These are phyloP conservation scores for Neoaliturus tenellus DNA, from an alignment of 2,888 invertebrate genomes.

Conservation along the genomic window DNA sequence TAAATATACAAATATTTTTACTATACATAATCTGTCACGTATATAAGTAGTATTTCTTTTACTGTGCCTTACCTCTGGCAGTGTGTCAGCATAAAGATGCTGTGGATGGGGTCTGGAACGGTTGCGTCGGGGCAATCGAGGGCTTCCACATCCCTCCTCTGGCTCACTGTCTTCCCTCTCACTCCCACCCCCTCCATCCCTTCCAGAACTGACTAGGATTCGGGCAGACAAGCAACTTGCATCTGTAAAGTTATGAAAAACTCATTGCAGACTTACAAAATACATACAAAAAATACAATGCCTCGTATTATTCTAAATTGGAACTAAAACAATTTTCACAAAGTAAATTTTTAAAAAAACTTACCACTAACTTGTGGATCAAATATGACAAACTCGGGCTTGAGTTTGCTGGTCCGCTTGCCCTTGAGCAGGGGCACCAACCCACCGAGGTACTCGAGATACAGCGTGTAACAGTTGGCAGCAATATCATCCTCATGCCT, in stretches of 20 bases:
- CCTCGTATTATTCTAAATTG: too few species aligned
- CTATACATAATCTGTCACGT: too few species aligned
- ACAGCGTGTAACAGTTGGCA: constrained; percentile 90
- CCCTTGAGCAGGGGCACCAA: constrained; percentile 97
- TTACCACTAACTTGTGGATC: constrained; percentile 91
- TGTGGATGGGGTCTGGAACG: constrained; percentile 55
- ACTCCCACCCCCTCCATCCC: constrained; percentile 66
- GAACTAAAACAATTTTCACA: too few species aligned
- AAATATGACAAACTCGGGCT: constrained; percentile 98
- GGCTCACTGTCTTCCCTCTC: constrained; percentile 79
- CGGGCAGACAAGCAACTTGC: constrained; percentile 62
- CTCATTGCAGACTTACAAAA: too few species aligned
- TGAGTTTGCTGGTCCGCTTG: constrained; percentile 95
- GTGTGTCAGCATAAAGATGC: constrained; percentile 82
- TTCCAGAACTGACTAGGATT: constrained; percentile 60
- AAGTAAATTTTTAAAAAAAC: too few species aligned
- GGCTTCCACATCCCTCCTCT: constrained; percentile 72
- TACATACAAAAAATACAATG: too few species aligned
- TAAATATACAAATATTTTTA: too few species aligned
- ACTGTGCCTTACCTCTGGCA: constrained; percentile 86
- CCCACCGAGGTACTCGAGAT: constrained; percentile 97
- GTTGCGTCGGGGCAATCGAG: constrained; percentile 62
- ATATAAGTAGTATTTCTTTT: too few species aligned
- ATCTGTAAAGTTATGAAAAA: too few species aligned
- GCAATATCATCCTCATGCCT: constrained; percentile 88